Percentiles rank a stretch among this genome's conserved stretches.
phyloP scores from a whole-genome alignment of 2,888 invertebrate species.

The Apodemia zela region DNA sequence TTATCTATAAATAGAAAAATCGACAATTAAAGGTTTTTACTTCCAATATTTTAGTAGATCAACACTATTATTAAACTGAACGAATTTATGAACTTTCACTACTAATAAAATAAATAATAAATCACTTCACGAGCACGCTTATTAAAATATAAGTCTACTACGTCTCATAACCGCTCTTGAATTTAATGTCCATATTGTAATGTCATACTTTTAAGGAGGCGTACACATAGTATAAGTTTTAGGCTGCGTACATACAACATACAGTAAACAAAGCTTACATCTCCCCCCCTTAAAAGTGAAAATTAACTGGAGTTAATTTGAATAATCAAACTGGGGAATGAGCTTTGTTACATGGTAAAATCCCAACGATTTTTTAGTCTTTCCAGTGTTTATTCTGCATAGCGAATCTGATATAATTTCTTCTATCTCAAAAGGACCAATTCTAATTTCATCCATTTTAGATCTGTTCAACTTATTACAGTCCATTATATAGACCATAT shows the following conservation, averaged over 20 bases:
- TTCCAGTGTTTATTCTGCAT: slow-evolving; percentile 23
- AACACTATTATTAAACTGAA: no score
- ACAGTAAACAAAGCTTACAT: slow-evolving; percentile 1
- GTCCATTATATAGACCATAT: slow-evolving; percentile 24
- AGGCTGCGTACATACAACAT: background rate
- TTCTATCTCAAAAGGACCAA: slow-evolving; percentile 23
- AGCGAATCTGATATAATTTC: slow-evolving; percentile 23
- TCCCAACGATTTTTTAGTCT: slow-evolving; percentile 21
- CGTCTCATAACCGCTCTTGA: background rate
- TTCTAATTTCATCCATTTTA: slow-evolving; percentile 23
- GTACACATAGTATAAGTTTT: background rate
- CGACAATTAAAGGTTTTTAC: background rate
- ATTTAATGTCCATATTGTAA: background rate
- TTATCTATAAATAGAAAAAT: background rate
- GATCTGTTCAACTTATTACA: slow-evolving; percentile 16
- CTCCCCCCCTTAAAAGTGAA: slow-evolving; percentile 3
- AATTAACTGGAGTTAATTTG: slow-evolving; percentile 15
- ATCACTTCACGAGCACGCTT: no score
- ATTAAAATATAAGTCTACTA: no score
- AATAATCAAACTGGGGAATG: slow-evolving; percentile 20
- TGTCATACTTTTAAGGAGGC: background rate
- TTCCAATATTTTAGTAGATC: background rate
- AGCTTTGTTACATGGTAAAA: slow-evolving; percentile 22
- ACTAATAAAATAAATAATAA: no score
- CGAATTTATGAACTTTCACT: no score